These are phyloP conservation scores for Entomyzon cyanotis DNA, from an alignment of 2,113 vertebrate genomes.

Conservation along the genomic window DNA sequence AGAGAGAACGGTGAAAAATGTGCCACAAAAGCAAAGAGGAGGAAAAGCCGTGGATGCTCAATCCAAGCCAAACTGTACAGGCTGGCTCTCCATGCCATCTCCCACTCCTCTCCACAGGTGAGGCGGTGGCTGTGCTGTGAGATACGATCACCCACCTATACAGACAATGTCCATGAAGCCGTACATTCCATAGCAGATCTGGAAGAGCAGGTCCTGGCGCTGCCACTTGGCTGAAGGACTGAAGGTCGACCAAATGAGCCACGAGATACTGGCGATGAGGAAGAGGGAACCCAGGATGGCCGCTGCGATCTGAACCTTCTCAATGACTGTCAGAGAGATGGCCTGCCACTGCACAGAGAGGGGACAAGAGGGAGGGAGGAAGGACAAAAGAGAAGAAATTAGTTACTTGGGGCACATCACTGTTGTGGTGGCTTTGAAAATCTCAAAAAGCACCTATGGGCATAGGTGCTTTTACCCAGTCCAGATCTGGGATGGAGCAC, in stretches of 20 bases:
- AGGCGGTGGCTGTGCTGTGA: neutral
- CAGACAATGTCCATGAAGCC: conserved; percentile 99
- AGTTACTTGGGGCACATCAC: neutral
- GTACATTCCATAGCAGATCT: conserved; percentile 99
- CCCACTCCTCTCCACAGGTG: neutral
- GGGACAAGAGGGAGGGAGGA: neutral
- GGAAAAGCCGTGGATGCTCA: neutral
- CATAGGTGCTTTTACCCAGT: neutral
- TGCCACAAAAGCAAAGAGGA: neutral
- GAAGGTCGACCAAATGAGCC: conserved; percentile 98
- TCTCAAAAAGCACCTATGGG: neutral
- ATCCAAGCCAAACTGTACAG: neutral
- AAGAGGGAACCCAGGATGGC: conserved; percentile 97
- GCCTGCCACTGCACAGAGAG: conserved; percentile 89
- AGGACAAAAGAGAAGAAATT: neutral
- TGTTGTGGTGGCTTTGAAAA: neutral
- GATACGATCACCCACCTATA: conserved; percentile 83
- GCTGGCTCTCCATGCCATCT: neutral
- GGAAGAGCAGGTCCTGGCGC: conserved; percentile 98
- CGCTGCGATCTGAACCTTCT: conserved; percentile 97
- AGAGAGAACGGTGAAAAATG: neutral
- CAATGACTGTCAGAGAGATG: conserved; percentile 98
- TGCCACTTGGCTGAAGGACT: conserved; percentile 98
- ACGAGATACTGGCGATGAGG: conserved; percentile 98
- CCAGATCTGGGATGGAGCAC: neutral